Evolutionary conservation across 2,113 vertebrate species (phyloP).

Genomic region (Anhinga rufa): DNA sequence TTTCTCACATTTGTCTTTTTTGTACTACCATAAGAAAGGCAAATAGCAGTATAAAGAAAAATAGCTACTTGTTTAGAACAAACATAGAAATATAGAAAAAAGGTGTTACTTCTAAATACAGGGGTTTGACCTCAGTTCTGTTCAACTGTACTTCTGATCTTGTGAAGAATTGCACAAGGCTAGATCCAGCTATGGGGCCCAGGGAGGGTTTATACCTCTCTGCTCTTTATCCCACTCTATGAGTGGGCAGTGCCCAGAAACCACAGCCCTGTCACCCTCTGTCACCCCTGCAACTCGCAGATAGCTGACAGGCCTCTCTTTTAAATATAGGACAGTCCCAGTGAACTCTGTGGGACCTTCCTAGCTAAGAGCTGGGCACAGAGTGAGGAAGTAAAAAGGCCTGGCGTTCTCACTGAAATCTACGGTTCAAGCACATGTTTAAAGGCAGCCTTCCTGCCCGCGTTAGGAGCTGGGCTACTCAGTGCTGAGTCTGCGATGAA

Average conservation of each 20-base stretch:
- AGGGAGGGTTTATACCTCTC: not conserved
- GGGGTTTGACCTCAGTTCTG: not conserved
- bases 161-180: not conserved
- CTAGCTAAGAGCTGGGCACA: not conserved
- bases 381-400: not conserved
- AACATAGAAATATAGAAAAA: not conserved
- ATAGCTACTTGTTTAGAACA: not conserved
- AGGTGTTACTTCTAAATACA: not conserved
- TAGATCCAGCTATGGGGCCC: not conserved
- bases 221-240: not conserved
- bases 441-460: not conserved
- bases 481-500: not conserved
- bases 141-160: not conserved
- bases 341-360: not conserved
- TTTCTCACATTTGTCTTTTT: not conserved
- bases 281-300: not conserved
- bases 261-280: not conserved
- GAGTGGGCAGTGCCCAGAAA: not conserved
- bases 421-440: not conserved
- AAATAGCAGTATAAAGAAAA: not conserved
- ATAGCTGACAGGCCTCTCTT: not conserved
- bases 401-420: not conserved
- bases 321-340: not conserved
- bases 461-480: not conserved
- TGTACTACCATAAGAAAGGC: not conserved